Conservation (phyloP, 2,797 vertebrate species). For the Leuciscus waleckii region DNA sequence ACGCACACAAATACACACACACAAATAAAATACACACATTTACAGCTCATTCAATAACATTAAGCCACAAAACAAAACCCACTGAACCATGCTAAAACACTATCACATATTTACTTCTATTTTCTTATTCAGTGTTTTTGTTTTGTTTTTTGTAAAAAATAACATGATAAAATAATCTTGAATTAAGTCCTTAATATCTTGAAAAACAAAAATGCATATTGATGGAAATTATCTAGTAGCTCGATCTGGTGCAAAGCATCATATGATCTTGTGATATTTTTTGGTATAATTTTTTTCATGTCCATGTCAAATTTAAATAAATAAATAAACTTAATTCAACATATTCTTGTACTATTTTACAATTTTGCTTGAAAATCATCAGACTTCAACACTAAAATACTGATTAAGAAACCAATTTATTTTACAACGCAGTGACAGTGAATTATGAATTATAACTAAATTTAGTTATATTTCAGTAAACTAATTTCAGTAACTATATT, state of each 20-base stretch:
- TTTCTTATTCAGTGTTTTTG: too few species aligned
- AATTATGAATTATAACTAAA: neutral
- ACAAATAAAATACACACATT: conserved; percentile 38
- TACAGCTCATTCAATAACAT: conserved; percentile 21
- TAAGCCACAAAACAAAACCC: conserved; percentile 42
- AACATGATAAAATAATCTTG: too few species aligned
- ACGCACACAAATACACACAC: conserved; percentile 41
- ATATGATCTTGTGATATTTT: too few species aligned
- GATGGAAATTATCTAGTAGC: neutral
- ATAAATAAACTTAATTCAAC: neutral
- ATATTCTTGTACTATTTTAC: neutral
- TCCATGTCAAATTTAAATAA: neutral
- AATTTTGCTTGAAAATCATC: neutral
- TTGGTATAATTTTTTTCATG: too few species aligned
- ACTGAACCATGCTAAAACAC: neutral
- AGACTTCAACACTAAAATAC: neutral
- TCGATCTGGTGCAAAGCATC: too few species aligned
- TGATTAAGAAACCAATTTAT: neutral
- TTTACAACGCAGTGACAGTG: neutral
- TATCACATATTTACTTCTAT: conserved; percentile 1
- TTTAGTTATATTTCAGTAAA: neutral
- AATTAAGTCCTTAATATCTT: neutral
- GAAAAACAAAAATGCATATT: neutral
- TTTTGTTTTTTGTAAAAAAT: too few species aligned
- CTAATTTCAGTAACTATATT: neutral